Evolutionary conservation across 30 jellyfish, hydroid and myxozoan genomes (phyloP).

Genomic region (Hydra vulgaris): DNA sequence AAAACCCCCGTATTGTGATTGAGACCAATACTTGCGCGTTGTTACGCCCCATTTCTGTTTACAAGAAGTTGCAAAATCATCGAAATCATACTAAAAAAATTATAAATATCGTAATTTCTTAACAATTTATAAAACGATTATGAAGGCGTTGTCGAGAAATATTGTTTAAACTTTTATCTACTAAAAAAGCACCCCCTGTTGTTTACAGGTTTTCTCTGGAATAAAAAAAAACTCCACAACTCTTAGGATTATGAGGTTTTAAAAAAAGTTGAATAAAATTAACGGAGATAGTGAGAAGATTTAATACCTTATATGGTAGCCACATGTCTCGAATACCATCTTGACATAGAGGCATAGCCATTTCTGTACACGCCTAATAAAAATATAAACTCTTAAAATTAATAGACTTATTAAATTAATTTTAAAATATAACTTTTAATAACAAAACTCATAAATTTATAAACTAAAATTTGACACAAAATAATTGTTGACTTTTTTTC

Average conservation of each 20-base stretch:
- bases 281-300: too few species aligned
- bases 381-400: too few species aligned
- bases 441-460: background rate
- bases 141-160: background rate
- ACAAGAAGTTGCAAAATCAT: constrained; percentile 81
- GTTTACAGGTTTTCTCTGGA: too few species aligned
- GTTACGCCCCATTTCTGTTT: constrained; percentile 84
- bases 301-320: constrained; percentile 59
- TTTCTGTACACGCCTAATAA: constrained; percentile 98
- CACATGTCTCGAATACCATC: constrained; percentile 71
- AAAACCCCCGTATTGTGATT: constrained; percentile 70
- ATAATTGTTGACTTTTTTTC: background rate
- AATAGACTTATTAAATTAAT: background rate
- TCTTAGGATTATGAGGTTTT: too few species aligned
- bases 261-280: too few species aligned
- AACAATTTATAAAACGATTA: background rate
- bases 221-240: background rate
- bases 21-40: constrained; percentile 86
- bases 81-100: constrained; percentile 64
- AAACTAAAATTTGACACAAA: background rate
- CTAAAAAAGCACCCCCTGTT: too few species aligned
- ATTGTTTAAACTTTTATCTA: too few species aligned
- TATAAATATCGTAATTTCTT: too few species aligned
- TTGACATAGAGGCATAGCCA: constrained; percentile 92
- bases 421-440: background rate